Evolutionary conservation across 1,140 invertebrate species (phyloP), one percentile per base, ranked within the genome.

Genomic region (Nylanderia fulva): DNA sequence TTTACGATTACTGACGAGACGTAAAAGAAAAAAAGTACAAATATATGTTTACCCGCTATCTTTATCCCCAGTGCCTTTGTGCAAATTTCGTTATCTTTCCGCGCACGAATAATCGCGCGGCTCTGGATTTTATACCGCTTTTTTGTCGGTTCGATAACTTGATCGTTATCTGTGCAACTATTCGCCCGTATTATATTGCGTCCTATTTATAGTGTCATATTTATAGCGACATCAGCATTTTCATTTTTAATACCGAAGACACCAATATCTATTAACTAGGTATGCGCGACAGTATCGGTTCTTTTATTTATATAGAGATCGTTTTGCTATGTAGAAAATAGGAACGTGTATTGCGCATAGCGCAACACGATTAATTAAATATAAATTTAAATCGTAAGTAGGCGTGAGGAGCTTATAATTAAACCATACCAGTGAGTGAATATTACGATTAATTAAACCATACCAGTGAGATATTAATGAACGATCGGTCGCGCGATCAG

Each of bases 401-500:
- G n/a, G n/a, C n/a, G n/a, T n/a, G n/a, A n/a, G n/a, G n/a, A n/a
- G n/a, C n/a, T n/a, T n/a, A n/a, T n/a, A n/a, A n/a, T n/a, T n/a
- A n/a, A n/a, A n/a, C n/a, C n/a, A n/a, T n/a, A n/a, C n/a, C n/a
- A n/a, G n/a, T n/a, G n/a, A n/a, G n/a, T n/a, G n/a, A n/a, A n/a
- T n/a, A n/a, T n/a, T n/a, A 24, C n/a, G 39, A 36, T 48, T 66
- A 66, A 63, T 75, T 68, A 42, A 68, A 61, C n/a, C 52, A 11
- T 33, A 39, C 72, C 63, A 42, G 66, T 76, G 54, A 68, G 80
- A 87, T 52, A 15, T 9, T 2, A 36, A 60, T 82, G 24, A 72
- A 85, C 64, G 75, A 88, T 88, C 86, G 48, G 24, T 15, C 64
- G 36, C 36, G 36, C 36, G 80, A 84, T 88, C 85, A 69, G 39